phyloP scores from a whole-genome alignment of 1,140 invertebrate genomes.

The Schmidtea mediterranea region DNA sequence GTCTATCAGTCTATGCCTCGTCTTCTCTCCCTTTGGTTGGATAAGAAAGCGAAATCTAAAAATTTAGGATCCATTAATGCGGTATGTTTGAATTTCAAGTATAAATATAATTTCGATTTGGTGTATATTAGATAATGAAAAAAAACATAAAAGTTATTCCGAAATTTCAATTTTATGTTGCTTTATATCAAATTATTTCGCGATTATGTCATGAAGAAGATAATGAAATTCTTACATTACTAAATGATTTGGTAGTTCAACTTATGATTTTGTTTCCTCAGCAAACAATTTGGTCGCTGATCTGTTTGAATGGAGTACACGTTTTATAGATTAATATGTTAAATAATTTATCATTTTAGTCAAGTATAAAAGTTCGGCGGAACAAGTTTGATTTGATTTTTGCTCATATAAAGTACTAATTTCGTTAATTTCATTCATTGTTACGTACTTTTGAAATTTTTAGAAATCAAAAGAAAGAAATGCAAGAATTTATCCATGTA shows the following conservation, averaged over 20 bases:
- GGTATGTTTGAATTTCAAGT: no score
- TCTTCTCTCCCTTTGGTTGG: not conserved
- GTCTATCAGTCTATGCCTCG: not conserved
- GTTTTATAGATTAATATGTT: not conserved
- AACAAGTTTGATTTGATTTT: not conserved
- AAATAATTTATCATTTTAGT: not conserved
- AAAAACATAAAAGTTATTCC: not conserved
- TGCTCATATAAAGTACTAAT: not conserved
- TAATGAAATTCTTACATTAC: not conserved
- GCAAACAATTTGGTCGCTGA: slow-evolving; percentile 1
- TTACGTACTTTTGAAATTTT: not conserved
- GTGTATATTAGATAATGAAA: not conserved
- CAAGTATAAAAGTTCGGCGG: not conserved
- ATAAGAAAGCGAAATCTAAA: no score
- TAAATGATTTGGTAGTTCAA: not conserved
- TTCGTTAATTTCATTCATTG: not conserved
- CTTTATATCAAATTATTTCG: not conserved
- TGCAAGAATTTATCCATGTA: not conserved
- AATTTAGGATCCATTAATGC: no score
- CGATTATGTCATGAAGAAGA: not conserved
- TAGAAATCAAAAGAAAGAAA: not conserved
- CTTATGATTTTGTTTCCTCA: not conserved
- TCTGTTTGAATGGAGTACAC: not conserved
- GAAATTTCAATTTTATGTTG: slow-evolving; percentile 5
- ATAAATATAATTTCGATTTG: no score